Base-by-base conservation (phyloP, 2,113 vertebrate species). In the Gallinago undulata region DNA sequence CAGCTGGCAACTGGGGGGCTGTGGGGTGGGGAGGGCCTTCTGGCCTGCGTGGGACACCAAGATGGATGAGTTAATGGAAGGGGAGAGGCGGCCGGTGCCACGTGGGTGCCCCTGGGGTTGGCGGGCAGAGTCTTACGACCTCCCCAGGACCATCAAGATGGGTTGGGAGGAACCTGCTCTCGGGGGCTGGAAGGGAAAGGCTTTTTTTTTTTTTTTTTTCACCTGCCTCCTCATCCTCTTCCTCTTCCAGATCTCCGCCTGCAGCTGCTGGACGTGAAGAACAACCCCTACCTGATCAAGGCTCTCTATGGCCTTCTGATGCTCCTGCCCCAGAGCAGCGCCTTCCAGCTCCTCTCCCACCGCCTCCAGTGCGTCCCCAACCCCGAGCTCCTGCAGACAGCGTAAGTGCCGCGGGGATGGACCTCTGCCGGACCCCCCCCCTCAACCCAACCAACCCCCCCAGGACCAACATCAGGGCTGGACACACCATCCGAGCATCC, bases 301-400 rank as follows among this genome's bases (percentile, higher is more conserved):
- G 99, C 99, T 9, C 98, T 99, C 47, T 99, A 99, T 0, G 99
- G 99, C 12, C 98, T 99, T 66, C 98, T 99, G 86, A 99, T 99
- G 99, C 98, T 99, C 68, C 98, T 99, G 90, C 99, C 99, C 3
- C 99, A 99, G 98, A 99, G 99, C 97, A 99, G 99, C 24, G 99
- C 99, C 81, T 99, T 99, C 97, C 99, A 99, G 98, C 98, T 99
- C 90, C 98, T 99, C 19, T 99, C 99, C 1, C 99, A 99, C 80
- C 99, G 99, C 47, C 97, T 99, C 35, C 98, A 98, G 87, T 99
- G 99, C 1, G 99, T 99, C 62, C 99, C 99, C 87, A 99, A 99
- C 98, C 99, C 99, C 0, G 99, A 99, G 95, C 99, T 99, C 89
- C 98, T 99, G 98, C 98, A 99, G 97, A 96, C 97, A 0, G 62